Percentiles rank a stretch among this genome's conserved stretches.
These are phyloP conservation scores for Silurus glanis DNA, from an alignment of 2,113 vertebrate genomes.

Conservation along the genomic window DNA sequence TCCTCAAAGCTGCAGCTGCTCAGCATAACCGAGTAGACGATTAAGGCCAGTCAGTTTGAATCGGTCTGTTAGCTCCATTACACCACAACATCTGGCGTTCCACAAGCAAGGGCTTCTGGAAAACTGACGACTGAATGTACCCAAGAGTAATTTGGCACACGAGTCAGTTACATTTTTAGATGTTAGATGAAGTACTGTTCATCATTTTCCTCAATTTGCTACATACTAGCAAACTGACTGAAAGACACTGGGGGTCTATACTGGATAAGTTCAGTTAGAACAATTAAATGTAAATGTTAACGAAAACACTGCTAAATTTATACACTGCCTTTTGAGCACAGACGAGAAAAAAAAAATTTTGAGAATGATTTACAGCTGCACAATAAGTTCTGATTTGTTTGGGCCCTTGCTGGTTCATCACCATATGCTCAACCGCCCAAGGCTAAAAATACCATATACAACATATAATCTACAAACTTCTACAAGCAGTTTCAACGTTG, in stretches of 20 bases:
- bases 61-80: slow-evolving; percentile 33
- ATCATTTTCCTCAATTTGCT: background rate
- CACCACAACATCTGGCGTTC: slow-evolving; percentile 41
- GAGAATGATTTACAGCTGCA: background rate
- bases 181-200: background rate
- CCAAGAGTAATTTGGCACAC: background rate
- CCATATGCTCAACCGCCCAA: background rate
- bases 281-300: background rate
- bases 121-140: background rate
- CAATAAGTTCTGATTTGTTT: slow-evolving; percentile 14
- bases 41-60: slow-evolving; percentile 42
- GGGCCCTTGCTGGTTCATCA: background rate
- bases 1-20: slow-evolving; percentile 15
- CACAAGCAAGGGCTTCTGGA: slow-evolving; percentile 10
- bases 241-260: background rate
- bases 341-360: background rate
- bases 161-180: background rate
- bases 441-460: slow-evolving; percentile 14
- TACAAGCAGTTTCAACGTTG: background rate
- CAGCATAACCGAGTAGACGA: slow-evolving; percentile 33
- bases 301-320: background rate
- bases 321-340: background rate
- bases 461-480: background rate
- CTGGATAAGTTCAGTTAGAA: background rate
- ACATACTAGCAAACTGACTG: background rate